These are phyloP conservation scores for Pseudomugil tenellus DNA, from an alignment of 2,797 vertebrate genomes.

Conservation along the genomic window DNA sequence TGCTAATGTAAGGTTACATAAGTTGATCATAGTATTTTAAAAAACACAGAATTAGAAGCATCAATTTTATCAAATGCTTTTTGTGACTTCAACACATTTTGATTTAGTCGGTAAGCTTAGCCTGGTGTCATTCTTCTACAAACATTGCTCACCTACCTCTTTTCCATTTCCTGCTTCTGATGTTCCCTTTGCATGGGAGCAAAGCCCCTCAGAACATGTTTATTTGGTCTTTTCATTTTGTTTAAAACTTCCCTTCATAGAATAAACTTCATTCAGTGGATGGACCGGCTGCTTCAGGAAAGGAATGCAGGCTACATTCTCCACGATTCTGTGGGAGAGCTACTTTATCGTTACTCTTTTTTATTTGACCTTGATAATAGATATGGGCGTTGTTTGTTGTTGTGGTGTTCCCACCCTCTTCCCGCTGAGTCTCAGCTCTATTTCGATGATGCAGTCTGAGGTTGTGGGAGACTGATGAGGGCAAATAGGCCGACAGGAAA, in stretches of 20 bases:
- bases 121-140: constrained; percentile 16
- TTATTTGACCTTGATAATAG: constrained; percentile 64
- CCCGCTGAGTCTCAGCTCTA: constrained; percentile 36
- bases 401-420: constrained; percentile 45
- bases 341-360: constrained; percentile 57
- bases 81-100: neutral
- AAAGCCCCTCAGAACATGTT: constrained; percentile 53
- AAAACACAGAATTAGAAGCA: neutral
- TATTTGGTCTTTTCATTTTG: constrained; percentile 70
- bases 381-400: constrained; percentile 68
- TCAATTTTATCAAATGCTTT: neutral
- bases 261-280: constrained; percentile 65
- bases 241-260: constrained; percentile 52
- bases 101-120: neutral
- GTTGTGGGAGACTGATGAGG: constrained; percentile 53
- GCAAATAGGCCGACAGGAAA: constrained; percentile 43
- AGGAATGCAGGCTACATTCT: constrained; percentile 42
- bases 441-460: constrained; percentile 35
- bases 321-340: constrained; percentile 55
- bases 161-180: constrained; percentile 7
- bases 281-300: constrained; percentile 44
- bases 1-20: neutral
- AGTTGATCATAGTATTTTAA: neutral
- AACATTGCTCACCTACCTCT: constrained; percentile 2
- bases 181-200: constrained; percentile 14